Evolutionary conservation across 2,113 vertebrate genomes (phyloP).

Genomic region (Noturus placidus): DNA sequence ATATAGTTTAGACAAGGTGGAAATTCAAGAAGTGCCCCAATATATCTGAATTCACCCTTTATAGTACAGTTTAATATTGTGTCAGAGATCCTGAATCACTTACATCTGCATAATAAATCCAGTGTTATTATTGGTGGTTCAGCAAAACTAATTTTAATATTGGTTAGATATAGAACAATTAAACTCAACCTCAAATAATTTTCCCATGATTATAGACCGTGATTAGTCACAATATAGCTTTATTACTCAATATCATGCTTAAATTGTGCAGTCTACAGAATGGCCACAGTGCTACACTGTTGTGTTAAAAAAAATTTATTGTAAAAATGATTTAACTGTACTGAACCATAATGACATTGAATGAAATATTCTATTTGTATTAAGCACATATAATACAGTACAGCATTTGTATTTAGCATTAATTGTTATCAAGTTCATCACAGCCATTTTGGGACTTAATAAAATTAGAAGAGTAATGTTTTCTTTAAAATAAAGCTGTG

Average conservation of each 20-base stretch:
- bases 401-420: neutral
- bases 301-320: neutral
- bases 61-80: neutral
- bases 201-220: neutral
- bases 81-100: neutral
- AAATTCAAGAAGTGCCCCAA: too few relatives aligned
- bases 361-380: neutral
- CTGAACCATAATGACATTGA: neutral
- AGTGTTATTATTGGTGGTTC: neutral
- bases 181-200: neutral
- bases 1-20: too few relatives aligned
- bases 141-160: neutral
- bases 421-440: neutral
- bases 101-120: neutral
- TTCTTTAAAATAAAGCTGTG: neutral
- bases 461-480: neutral
- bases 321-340: too few relatives aligned
- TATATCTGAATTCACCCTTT: neutral
- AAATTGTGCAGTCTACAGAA: conserved; percentile 18
- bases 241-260: neutral
- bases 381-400: neutral
- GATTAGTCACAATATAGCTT: neutral
- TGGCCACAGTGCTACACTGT: conserved; percentile 40
- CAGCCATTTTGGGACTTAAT: neutral
- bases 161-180: neutral